These are phyloP conservation scores for Teinopalpus imperialis DNA, from an alignment of 2,888 invertebrate genomes.

Conservation along the genomic window DNA sequence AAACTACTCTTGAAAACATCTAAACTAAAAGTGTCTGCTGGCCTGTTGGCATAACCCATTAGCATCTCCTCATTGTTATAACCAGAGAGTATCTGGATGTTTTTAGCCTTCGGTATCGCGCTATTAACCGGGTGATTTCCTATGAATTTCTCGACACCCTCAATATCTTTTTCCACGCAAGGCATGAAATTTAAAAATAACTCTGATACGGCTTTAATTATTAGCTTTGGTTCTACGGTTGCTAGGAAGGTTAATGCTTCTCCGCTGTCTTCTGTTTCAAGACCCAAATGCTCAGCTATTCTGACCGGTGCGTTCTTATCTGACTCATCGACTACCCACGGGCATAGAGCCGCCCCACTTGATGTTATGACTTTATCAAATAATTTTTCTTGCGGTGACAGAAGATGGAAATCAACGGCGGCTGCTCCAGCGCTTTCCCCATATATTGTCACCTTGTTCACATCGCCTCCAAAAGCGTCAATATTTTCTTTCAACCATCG, in stretches of 20 bases:
- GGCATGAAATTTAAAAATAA: conserved; percentile 36
- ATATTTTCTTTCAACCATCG: conserved; percentile 55
- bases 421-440: conserved; percentile 57
- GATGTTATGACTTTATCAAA: conserved; percentile 52
- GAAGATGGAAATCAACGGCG: conserved; percentile 51
- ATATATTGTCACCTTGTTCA: conserved; percentile 49
- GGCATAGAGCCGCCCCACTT: conserved; percentile 47
- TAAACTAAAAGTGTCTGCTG: conserved; percentile 11
- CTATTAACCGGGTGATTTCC: conserved; percentile 34
- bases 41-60: conserved; percentile 33
- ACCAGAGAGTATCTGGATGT: conserved; percentile 42
- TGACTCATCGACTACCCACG: conserved; percentile 38
- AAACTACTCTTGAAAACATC: background rate
- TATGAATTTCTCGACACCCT: conserved; percentile 40
- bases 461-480: conserved; percentile 52
- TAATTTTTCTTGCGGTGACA: conserved; percentile 41
- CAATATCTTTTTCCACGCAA: conserved; percentile 43
- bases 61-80: conserved; percentile 48
- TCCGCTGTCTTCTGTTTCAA: conserved; percentile 31
- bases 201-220: conserved; percentile 36
- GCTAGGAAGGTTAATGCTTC: conserved; percentile 45
- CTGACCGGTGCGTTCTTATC: conserved; percentile 42
- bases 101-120: conserved; percentile 33
- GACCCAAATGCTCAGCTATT: conserved; percentile 46
- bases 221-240: conserved; percentile 33